Percentiles rank a stretch among this genome's conserved stretches.
Evolutionary conservation across 1,140 invertebrate genomes (phyloP).

Genomic region (Drosophila dunni): DNA sequence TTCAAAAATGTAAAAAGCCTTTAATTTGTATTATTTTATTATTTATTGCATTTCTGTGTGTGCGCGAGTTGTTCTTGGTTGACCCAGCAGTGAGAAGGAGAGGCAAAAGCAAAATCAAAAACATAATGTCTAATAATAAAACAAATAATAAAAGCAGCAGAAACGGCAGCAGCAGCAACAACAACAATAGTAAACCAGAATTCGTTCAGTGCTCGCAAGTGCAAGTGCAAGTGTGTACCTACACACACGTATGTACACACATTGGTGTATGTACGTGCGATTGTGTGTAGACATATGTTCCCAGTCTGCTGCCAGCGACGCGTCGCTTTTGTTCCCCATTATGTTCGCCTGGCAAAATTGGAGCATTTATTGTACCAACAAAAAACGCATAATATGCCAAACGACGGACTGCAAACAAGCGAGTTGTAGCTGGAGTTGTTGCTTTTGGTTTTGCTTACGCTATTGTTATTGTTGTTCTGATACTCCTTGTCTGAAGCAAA

Average conservation of each 20-base stretch:
- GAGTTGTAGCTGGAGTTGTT: constrained; percentile 22
- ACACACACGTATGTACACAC: not conserved
- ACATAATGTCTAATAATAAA: constrained; percentile 42
- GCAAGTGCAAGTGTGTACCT: constrained; percentile 43
- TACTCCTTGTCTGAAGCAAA: constrained; percentile 12
- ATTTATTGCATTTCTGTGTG: not conserved
- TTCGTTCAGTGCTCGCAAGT: constrained; percentile 40
- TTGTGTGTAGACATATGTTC: no score
- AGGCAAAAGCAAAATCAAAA: constrained; percentile 3
- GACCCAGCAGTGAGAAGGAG: constrained; percentile 10
- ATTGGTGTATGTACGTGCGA: no score
- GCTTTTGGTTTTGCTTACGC: constrained; percentile 15
- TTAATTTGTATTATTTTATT: constrained; percentile 26
- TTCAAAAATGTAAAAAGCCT: constrained; percentile 7
- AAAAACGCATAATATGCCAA: constrained; percentile 67
- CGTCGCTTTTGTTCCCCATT: constrained; percentile 24
- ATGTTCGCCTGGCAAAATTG: constrained; percentile 78
- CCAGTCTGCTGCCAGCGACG: no score
- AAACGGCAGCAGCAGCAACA: not conserved
- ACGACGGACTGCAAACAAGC: constrained; percentile 42
- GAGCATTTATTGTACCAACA: constrained; percentile 79
- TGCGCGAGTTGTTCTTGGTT: constrained; percentile 40
- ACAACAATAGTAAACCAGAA: constrained; percentile 48
- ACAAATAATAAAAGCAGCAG: constrained; percentile 1
- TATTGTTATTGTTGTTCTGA: constrained; percentile 9